Evolutionary conservation across 2,113 vertebrate genomes (phyloP).

Genomic region (Burhinus bistriatus): DNA sequence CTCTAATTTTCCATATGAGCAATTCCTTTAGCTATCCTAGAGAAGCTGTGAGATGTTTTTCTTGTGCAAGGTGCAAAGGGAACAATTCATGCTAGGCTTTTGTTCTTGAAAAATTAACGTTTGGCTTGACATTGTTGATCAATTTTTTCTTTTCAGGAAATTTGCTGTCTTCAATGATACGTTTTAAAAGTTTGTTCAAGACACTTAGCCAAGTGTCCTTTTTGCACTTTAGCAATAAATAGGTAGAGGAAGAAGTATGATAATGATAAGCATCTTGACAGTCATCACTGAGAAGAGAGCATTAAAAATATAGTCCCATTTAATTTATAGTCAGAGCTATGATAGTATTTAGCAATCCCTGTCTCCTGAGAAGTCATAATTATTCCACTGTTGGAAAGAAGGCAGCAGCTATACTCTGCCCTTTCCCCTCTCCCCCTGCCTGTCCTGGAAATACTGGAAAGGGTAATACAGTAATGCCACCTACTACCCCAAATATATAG

Average conservation of each 20-base stretch:
- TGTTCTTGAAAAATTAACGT: not conserved
- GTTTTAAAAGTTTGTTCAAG: not conserved
- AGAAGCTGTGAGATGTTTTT: not conserved
- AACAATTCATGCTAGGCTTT: not conserved
- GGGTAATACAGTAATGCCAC: not conserved
- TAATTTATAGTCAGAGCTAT: not conserved
- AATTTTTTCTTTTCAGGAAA: not conserved
- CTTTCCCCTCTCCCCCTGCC: not conserved
- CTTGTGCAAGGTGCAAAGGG: not conserved
- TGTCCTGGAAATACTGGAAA: not conserved
- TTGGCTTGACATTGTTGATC: not conserved
- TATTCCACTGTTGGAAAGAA: not conserved
- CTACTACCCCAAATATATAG: not conserved
- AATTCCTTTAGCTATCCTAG: not conserved
- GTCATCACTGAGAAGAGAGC: not conserved
- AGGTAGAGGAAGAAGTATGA: not conserved
- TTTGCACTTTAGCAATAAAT: not conserved
- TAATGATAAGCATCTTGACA: not conserved
- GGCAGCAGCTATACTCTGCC: not conserved
- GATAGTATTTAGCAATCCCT: not conserved
- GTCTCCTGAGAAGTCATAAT: not conserved
- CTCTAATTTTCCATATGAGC: constrained; percentile 43
- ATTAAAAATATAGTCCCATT: not conserved
- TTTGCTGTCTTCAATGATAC: not conserved
- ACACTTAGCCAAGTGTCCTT: not conserved